phyloP scores from a whole-genome alignment of 2,797 vertebrate species.

The Pseudochaenichthys georgianus region DNA sequence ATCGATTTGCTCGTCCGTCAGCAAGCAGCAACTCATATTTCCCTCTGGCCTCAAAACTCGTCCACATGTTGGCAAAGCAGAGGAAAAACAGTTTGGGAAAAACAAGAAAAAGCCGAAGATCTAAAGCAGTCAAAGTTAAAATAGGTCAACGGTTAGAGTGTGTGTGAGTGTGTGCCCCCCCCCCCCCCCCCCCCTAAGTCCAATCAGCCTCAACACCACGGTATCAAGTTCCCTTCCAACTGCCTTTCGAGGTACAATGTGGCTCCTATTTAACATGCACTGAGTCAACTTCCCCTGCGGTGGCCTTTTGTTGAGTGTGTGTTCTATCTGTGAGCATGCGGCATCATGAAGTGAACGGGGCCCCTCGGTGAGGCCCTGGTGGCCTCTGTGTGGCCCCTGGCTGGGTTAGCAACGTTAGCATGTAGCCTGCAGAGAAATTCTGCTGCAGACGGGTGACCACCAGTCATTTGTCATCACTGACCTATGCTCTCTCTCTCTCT shows the following conservation, averaged over 20 bases:
- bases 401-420: slow-evolving; percentile 49
- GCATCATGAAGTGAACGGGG: slow-evolving; percentile 63
- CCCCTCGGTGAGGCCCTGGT: slow-evolving; percentile 46
- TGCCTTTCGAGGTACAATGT: slow-evolving; percentile 70
- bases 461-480: slow-evolving; percentile 72
- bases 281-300: slow-evolving; percentile 73
- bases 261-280: slow-evolving; percentile 83
- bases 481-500: slow-evolving; percentile 26
- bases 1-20: slow-evolving; percentile 38
- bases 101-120: not conserved
- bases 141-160: slow-evolving; percentile 54
- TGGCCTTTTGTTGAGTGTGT: slow-evolving; percentile 69
- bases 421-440: slow-evolving; percentile 17
- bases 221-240: slow-evolving; percentile 68
- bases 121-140: slow-evolving; percentile 34
- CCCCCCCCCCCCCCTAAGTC: not conserved
- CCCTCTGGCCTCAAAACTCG: slow-evolving; percentile 11
- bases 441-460: slow-evolving; percentile 2
- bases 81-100: not conserved
- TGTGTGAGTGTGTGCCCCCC: not conserved
- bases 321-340: slow-evolving; percentile 65
- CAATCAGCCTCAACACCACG: slow-evolving; percentile 53
- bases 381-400: slow-evolving; percentile 33
- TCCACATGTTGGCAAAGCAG: slow-evolving; percentile 6
- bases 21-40: slow-evolving; percentile 35